Conservation (phyloP, 1,140 invertebrate genomes). For the Ostrea denselamellosa region DNA sequence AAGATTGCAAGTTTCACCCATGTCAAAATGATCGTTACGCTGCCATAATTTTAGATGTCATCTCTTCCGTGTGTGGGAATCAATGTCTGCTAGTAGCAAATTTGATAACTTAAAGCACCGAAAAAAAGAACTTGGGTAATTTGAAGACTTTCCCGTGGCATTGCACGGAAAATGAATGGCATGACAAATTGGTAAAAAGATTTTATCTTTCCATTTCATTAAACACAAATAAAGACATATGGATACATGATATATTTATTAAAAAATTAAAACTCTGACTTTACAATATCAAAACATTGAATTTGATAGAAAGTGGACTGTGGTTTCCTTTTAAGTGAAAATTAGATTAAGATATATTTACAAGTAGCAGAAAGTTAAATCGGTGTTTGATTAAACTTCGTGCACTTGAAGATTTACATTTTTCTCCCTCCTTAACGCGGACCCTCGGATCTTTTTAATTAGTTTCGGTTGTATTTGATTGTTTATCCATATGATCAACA, state of each 20-base stretch:
- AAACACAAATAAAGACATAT: not conserved
- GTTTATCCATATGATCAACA: no score
- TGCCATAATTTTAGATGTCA: not conserved
- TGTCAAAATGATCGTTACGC: not conserved
- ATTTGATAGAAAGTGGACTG: not conserved
- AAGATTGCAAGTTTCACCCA: not conserved
- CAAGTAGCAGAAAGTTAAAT: not conserved
- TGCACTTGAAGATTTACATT: not conserved
- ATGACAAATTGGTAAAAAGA: not conserved
- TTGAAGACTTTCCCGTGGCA: not conserved
- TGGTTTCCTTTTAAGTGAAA: not conserved
- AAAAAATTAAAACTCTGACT: not conserved
- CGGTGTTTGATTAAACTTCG: not conserved
- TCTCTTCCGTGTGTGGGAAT: not conserved
- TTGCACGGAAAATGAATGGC: not conserved
- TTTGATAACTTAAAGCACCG: not conserved
- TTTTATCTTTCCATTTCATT: not conserved
- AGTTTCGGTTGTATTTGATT: no score
- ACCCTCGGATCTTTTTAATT: no score
- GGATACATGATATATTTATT: slow-evolving; percentile 2
- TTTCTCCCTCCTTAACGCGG: not conserved
- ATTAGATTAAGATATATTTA: not conserved
- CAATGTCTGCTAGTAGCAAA: not conserved
- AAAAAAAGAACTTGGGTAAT: not conserved
- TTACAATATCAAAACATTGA: not conserved